Evolutionary conservation across 2,888 invertebrate species (phyloP).

Genomic region (Carpatolechia fugitivella): DNA sequence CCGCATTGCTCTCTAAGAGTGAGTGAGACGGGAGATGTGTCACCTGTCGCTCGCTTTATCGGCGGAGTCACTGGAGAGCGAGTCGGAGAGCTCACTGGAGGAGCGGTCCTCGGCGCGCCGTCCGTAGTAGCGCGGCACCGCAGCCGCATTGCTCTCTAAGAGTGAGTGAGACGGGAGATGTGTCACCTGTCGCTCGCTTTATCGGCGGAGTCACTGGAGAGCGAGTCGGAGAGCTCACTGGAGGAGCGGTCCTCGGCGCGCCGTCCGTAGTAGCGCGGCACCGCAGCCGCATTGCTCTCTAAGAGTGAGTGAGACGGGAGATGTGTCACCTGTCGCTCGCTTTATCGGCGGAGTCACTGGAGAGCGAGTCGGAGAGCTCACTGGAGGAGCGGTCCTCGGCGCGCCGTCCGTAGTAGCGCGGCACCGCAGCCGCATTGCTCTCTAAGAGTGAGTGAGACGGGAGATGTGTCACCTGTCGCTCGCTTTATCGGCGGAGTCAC

Average conservation of each 20-base stretch:
- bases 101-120: slow-evolving; percentile 66
- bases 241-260: slow-evolving; percentile 68
- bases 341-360: slow-evolving; percentile 49
- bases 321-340: slow-evolving; percentile 49
- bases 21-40: slow-evolving; percentile 22
- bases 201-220: slow-evolving; percentile 50
- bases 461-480: slow-evolving; percentile 48
- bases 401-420: slow-evolving; percentile 71
- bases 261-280: slow-evolving; percentile 71
- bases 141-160: too few species aligned
- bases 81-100: slow-evolving; percentile 70
- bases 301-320: too few species aligned
- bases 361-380: slow-evolving; percentile 66
- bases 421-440: too few species aligned
- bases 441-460: too few species aligned
- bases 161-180: too few species aligned
- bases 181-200: slow-evolving; percentile 52
- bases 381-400: slow-evolving; percentile 70
- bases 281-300: too few species aligned
- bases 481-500: slow-evolving; percentile 43
- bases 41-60: slow-evolving; percentile 53
- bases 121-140: slow-evolving; percentile 69
- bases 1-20: too few species aligned
- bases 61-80: slow-evolving; percentile 54
- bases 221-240: slow-evolving; percentile 69